These are phyloP conservation scores for Hoplodrina blanda DNA, from an alignment of 2,888 invertebrate genomes.

Conservation along the genomic window DNA sequence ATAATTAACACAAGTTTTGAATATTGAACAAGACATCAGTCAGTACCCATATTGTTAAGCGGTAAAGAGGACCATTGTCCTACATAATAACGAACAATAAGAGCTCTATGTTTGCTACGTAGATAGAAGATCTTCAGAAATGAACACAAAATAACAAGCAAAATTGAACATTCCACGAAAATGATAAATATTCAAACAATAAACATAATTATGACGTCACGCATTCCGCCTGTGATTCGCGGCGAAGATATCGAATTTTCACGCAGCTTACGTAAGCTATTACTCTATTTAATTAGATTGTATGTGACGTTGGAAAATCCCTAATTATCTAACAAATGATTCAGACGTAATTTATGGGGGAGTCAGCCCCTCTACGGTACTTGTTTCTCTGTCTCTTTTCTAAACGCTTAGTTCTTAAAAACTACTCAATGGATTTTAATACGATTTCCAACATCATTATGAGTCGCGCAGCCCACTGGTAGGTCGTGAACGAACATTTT, in stretches of 20 bases:
- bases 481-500: no score
- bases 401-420: no score
- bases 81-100: slow-evolving; percentile 1
- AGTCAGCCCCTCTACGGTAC: no score
- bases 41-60: background rate
- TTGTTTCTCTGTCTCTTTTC: no score
- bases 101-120: background rate
- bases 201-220: slow-evolving; percentile 11
- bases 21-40: slow-evolving; percentile 1
- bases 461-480: no score
- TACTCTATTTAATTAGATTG: slow-evolving; percentile 28
- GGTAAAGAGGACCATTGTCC: background rate
- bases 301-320: slow-evolving; percentile 6
- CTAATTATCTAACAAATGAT: background rate
- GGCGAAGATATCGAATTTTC: slow-evolving; percentile 7
- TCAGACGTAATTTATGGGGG: no score
- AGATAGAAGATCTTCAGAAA: slow-evolving; percentile 3
- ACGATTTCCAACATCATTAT: no score
- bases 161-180: slow-evolving; percentile 10
- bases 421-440: no score
- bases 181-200: slow-evolving; percentile 21
- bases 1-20: background rate
- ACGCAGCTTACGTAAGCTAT: slow-evolving; percentile 7
- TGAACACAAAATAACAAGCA: slow-evolving; percentile 12
- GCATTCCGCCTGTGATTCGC: background rate